Conservation (phyloP, 2,888 invertebrate species). For the Deroplatys truncata region DNA sequence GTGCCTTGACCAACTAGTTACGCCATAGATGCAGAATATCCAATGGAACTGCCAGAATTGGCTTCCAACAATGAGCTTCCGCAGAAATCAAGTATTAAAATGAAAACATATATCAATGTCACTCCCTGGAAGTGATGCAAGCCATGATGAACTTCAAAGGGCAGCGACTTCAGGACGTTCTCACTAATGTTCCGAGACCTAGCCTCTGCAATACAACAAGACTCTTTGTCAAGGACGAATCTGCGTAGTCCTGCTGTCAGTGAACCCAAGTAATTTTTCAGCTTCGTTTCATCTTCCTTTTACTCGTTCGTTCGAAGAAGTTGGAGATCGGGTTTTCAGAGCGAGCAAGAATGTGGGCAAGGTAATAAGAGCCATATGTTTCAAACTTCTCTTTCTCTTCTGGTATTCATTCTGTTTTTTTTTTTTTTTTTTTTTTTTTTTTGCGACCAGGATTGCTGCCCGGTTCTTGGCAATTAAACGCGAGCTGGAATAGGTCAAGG, state of each 20-base stretch:
- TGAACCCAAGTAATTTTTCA: not conserved
- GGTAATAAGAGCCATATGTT: constrained; percentile 14
- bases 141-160: not conserved
- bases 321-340: not conserved
- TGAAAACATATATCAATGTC: not conserved
- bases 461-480: not conserved
- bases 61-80: not conserved
- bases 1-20: too few species aligned
- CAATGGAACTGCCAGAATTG: too few species aligned
- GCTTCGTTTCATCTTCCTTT: not conserved
- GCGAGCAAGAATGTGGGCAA: not conserved
- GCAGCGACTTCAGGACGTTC: not conserved
- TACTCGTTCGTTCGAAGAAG: not conserved
- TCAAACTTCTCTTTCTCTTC: not conserved
- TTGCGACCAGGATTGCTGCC: not conserved
- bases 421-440: too few species aligned
- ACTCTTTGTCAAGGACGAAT: not conserved
- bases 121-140: not conserved
- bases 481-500: not conserved
- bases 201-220: not conserved
- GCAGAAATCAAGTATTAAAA: not conserved
- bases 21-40: too few species aligned
- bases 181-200: too few species aligned
- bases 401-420: not conserved
- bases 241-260: not conserved